phyloP scores from a whole-genome alignment of 2,888 invertebrate species.

The Aromia moschata region DNA sequence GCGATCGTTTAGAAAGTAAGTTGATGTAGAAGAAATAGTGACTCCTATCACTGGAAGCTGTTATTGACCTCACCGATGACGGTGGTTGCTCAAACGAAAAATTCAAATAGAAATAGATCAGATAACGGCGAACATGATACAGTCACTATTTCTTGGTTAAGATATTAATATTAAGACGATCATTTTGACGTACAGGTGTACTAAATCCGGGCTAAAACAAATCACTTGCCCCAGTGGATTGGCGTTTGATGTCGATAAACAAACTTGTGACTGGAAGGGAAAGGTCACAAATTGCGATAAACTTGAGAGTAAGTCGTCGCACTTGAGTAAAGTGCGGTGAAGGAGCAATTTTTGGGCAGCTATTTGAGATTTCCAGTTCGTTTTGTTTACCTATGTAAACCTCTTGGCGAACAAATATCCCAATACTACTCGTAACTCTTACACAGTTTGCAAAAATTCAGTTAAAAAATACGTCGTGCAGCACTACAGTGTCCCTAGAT shows the following conservation, averaged over 20 bases:
- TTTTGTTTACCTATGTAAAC: no score
- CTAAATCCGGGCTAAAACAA: conserved; percentile 95
- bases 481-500: no score
- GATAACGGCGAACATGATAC: conserved; percentile 16
- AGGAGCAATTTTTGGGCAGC: conserved; percentile 42
- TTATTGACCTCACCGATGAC: no score
- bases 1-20: conserved; percentile 94
- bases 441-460: no score
- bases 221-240: conserved; percentile 96
- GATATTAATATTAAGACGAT: conserved; percentile 36
- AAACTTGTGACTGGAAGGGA: conserved; percentile 98
- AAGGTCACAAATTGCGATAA: conserved; percentile 97
- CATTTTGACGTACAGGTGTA: conserved; percentile 75
- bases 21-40: conserved; percentile 62
- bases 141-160: conserved; percentile 57
- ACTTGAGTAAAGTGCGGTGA: conserved; percentile 46
- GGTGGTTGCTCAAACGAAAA: no score
- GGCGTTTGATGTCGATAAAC: conserved; percentile 97
- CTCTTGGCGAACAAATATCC: no score
- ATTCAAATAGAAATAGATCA: no score
- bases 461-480: no score
- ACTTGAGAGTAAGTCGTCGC: conserved; percentile 86
- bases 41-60: conserved; percentile 33
- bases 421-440: no score
- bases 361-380: conserved; percentile 31